Conservation (phyloP, 2,797 vertebrate genomes). For the Sciurus vulgaris region DNA sequence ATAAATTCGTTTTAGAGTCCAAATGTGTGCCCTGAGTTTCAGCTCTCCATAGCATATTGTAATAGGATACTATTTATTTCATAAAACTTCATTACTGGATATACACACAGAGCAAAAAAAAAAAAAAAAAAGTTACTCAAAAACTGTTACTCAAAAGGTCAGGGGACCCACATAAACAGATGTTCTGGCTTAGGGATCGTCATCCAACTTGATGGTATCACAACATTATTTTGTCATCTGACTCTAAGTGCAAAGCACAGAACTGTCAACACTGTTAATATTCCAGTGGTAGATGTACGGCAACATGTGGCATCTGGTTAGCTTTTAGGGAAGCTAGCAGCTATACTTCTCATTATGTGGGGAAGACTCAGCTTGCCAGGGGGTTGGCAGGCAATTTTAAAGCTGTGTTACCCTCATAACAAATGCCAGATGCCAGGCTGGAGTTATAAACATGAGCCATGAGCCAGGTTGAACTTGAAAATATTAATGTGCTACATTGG, state of each 20-base stretch:
- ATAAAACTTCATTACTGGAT: not conserved
- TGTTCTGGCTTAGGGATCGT: constrained; percentile 19
- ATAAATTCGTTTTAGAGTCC: not conserved
- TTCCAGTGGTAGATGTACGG: constrained; percentile 55
- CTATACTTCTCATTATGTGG: constrained; percentile 66
- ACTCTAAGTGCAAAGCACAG: not conserved
- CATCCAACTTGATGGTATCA: constrained; percentile 39
- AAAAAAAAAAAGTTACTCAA: too few relatives aligned
- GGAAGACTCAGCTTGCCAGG: constrained; percentile 3
- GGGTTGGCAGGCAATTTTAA: constrained; percentile 58
- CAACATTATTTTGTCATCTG: constrained; percentile 9
- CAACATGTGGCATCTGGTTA: constrained; percentile 63
- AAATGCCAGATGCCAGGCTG: constrained; percentile 69
- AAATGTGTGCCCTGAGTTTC: not conserved
- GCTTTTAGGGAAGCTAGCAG: constrained; percentile 49
- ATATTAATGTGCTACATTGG: constrained; percentile 63
- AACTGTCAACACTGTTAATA: constrained; percentile 49
- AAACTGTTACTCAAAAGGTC: not conserved
- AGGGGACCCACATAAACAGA: constrained; percentile 27
- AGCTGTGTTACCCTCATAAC: constrained; percentile 66
- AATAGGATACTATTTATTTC: not conserved
- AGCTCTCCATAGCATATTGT: not conserved
- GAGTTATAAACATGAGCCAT: constrained; percentile 48
- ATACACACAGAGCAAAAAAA: not conserved
- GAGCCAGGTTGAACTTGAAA: constrained; percentile 30